These are phyloP conservation scores for Chondrilla cf. caribensis DNA, from an alignment of 37 sponge, comb jelly and placozoan species.

Conservation along the genomic window DNA sequence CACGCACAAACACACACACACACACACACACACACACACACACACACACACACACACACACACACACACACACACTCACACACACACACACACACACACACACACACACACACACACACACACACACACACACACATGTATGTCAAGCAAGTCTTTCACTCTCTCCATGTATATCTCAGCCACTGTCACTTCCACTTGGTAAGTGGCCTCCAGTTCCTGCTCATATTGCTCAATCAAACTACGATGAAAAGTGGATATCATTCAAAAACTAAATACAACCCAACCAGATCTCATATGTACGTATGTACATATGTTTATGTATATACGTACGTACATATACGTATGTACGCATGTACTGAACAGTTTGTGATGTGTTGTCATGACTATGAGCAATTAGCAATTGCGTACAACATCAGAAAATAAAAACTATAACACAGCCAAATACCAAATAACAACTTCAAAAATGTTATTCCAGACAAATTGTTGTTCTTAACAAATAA, in stretches of 20 bases:
- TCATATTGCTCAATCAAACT: conserved; percentile 50
- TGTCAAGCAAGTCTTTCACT: neutral
- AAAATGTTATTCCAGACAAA: too few relatives aligned
- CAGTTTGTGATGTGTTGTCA: too few relatives aligned
- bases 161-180: conserved; percentile 64
- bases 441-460: too few relatives aligned
- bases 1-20: neutral
- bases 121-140: neutral
- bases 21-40: neutral
- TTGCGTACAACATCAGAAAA: too few relatives aligned
- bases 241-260: neutral
- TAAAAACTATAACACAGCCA: too few relatives aligned
- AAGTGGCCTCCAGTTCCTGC: neutral
- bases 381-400: too few relatives aligned
- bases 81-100: neutral
- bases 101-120: neutral
- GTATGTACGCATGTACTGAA: neutral
- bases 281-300: too few relatives aligned
- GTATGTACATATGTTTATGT: neutral
- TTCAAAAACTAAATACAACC: neutral
- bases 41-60: conserved; percentile 7
- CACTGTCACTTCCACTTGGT: conserved; percentile 36
- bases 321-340: neutral
- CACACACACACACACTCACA: neutral
- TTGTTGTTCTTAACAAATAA: too few relatives aligned